Conservation (phyloP, 2,113 vertebrate genomes). For the Atlantisia rogersi region DNA sequence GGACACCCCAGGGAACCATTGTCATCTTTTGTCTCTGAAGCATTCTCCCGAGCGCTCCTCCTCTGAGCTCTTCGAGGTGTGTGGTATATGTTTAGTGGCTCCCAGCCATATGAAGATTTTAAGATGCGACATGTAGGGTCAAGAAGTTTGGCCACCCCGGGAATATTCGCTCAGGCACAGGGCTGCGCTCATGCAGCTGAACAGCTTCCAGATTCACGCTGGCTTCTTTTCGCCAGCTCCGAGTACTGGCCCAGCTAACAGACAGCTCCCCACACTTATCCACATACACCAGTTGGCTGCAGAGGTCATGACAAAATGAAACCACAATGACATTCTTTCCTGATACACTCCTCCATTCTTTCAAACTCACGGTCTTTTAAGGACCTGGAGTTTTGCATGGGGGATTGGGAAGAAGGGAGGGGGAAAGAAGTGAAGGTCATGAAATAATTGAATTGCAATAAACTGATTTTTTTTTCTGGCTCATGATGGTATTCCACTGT, state of each 20-base stretch:
- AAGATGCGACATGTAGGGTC: background rate
- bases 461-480: constrained; percentile 69
- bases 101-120: background rate
- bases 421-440: constrained; percentile 33
- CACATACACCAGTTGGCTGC: background rate
- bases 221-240: background rate
- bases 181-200: background rate
- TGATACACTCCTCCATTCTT: background rate
- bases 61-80: background rate
- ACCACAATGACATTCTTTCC: background rate
- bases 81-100: background rate
- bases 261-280: background rate
- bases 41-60: background rate
- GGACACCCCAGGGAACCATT: background rate
- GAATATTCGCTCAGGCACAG: background rate
- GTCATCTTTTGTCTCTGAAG: constrained; percentile 16
- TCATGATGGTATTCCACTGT: constrained; percentile 65
- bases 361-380: background rate
- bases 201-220: background rate
- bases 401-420: background rate
- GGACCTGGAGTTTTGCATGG: constrained; percentile 25
- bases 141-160: background rate
- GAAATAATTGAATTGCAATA: constrained; percentile 76
- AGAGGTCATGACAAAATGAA: background rate
- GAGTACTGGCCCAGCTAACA: background rate